Percentiles rank a stretch among this genome's conserved stretches.
Conservation (phyloP, 2,113 vertebrate genomes). For the Entelurus aequoreus region DNA sequence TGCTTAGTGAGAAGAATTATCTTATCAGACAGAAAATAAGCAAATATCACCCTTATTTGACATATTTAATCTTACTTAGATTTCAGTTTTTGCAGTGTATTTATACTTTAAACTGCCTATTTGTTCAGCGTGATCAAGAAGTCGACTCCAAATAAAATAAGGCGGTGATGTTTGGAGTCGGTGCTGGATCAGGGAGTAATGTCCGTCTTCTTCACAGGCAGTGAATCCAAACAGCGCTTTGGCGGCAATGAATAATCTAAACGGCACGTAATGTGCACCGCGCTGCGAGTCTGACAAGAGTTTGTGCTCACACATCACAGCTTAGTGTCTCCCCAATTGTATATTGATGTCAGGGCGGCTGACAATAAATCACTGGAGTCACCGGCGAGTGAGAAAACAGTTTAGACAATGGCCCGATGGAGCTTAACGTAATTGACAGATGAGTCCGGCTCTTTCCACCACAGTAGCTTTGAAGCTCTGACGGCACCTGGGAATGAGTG, state of each 20-base stretch:
- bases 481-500: slow-evolving; percentile 51
- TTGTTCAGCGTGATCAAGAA: slow-evolving; percentile 19
- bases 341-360: slow-evolving; percentile 58
- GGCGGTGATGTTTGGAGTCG: slow-evolving; percentile 11
- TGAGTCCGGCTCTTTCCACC: slow-evolving; percentile 64
- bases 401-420: slow-evolving; percentile 73
- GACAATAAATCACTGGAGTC: slow-evolving; percentile 72
- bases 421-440: slow-evolving; percentile 72
- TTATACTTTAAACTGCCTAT: slow-evolving; percentile 19
- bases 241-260: slow-evolving; percentile 62
- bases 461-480: slow-evolving; percentile 56
- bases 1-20: no score
- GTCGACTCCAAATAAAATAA: slow-evolving; percentile 23
- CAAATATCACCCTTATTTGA: no score
- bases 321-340: slow-evolving; percentile 66
- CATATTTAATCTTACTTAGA: no score
- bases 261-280: slow-evolving; percentile 65
- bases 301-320: slow-evolving; percentile 67
- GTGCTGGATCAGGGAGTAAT: slow-evolving; percentile 32
- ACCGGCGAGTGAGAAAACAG: slow-evolving; percentile 67
- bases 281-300: slow-evolving; percentile 63
- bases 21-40: no score
- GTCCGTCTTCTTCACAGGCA: slow-evolving; percentile 22
- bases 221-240: slow-evolving; percentile 29
- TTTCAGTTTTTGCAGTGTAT: no score